Evolutionary conservation across 2,797 vertebrate genomes (phyloP), one percentile per base, ranked within the genome.

Genomic region (Galago senegalensis): DNA sequence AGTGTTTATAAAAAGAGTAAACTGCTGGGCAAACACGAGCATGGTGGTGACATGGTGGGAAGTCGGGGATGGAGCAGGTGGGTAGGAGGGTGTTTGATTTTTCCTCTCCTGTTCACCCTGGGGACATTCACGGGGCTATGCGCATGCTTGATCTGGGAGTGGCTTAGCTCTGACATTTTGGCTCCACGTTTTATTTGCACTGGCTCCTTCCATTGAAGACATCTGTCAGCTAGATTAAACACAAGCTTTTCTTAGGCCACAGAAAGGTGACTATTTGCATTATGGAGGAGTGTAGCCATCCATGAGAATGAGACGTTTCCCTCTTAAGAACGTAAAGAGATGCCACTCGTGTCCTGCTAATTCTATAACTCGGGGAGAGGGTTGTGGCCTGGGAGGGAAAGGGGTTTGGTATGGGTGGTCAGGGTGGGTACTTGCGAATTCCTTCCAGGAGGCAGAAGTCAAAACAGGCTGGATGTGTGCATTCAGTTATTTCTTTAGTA

Each of bases 391-490:
- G 1, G 69, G 40, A 6, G n/a, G 37, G 77, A 12, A 18, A 23
- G n/a, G n/a, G 5, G 18, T 17, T 29, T 1, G 0, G 1, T 8
- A 5, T 0, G 1, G 63, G 69, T 6, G 2, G 56, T 14, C 49
- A 53, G 31, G 43, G 63, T 0, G 0, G 17, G 4, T 2, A 14
- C 0, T 43, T 14, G 18, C 1, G 10, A 63, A 75, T 43, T 56
- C 58, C 61, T 46, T 16, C 29, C 0, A 40, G 2, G 13, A 7
- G 25, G 72, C 20, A 17, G 27, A 94, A 72, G 65, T 29, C 72
- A n/a, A 43, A 37, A 53, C 20, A 31, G 2, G 34, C 7, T 2
- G n/a, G 70, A 12, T 0, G 2, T n/a, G n/a, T 29, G 72, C 5
- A 3, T 31, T 43, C 37, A 3, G 18, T 21, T 72, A 23, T 67